A percentile compares a stretch with the other conserved stretches of the same genome.
phyloP scores from a whole-genome alignment of 2,797 vertebrate species.

The Miichthys miiuy region DNA sequence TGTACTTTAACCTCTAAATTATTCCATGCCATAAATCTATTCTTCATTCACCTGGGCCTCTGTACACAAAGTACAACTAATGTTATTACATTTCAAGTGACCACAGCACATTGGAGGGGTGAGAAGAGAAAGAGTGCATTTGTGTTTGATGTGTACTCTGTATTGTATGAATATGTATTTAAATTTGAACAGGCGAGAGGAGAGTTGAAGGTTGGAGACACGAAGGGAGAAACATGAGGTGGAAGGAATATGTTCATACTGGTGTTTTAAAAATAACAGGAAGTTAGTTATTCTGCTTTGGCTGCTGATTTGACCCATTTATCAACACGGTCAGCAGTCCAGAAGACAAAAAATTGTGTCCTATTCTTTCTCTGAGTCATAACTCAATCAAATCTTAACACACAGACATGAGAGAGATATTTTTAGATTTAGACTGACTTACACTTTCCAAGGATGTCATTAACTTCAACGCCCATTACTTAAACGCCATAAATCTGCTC shows the following conservation, averaged over 20 bases:
- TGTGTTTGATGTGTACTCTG: conserved; percentile 23
- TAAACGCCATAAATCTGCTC: not conserved
- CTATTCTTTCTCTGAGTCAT: too few species aligned
- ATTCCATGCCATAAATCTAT: conserved; percentile 17
- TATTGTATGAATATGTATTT: conserved; percentile 6
- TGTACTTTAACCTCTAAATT: conserved; percentile 62
- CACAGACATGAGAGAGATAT: too few species aligned
- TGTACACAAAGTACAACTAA: conserved; percentile 11
- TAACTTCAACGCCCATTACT: not conserved
- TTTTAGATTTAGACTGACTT: not conserved
- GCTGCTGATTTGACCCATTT: not conserved
- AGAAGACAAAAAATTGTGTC: too few species aligned
- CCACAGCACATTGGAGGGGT: not conserved
- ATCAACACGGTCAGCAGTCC: not conserved
- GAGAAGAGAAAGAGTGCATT: not conserved
- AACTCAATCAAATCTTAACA: too few species aligned
- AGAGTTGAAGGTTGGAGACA: not conserved
- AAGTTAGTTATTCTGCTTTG: not conserved
- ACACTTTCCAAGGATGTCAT: not conserved
- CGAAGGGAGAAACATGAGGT: not conserved
- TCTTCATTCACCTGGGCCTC: conserved; percentile 8
- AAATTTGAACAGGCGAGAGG: not conserved
- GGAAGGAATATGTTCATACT: not conserved
- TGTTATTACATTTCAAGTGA: conserved; percentile 8
- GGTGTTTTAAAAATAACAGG: not conserved